Percentiles rank a stretch among this genome's conserved stretches.
phyloP scores from a whole-genome alignment of 2,113 vertebrate species.

The Pomatostomus ruficeps region DNA sequence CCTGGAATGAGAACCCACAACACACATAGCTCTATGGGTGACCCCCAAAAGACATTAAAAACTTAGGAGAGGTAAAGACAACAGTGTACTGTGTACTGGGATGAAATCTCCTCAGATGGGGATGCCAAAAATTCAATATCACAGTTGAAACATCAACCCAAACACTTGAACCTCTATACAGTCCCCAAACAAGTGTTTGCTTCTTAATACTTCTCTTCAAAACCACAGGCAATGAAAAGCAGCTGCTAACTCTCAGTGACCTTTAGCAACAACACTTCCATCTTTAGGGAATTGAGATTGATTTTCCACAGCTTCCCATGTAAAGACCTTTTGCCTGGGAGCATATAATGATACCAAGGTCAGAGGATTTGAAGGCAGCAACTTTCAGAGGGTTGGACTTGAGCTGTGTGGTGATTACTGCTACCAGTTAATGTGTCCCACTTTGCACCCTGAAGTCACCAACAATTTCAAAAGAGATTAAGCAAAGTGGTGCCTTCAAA shows the following conservation, averaged over 20 bases:
- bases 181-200: background rate
- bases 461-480: conserved; percentile 9
- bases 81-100: background rate
- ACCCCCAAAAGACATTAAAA: background rate
- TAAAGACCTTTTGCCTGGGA: conserved; percentile 35
- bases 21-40: accelerated
- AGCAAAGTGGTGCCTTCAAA: background rate
- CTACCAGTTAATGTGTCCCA: background rate
- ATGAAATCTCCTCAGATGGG: background rate
- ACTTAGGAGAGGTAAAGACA: background rate
- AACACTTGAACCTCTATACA: background rate
- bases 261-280: background rate
- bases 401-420: background rate
- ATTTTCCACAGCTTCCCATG: conserved; percentile 45
- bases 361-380: conserved; percentile 25
- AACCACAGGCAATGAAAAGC: background rate
- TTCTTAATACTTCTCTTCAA: background rate
- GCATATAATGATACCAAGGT: background rate
- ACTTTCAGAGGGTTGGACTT: conserved; percentile 20
- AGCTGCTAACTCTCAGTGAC: conserved; percentile 7
- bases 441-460: background rate
- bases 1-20: background rate
- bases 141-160: background rate
- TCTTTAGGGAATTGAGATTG: conserved; percentile 49
- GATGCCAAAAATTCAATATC: background rate